Percentiles rank a stretch among this genome's conserved stretches.
Conservation (phyloP, 2,797 vertebrate species). For the Enteromius trimaculatus region DNA sequence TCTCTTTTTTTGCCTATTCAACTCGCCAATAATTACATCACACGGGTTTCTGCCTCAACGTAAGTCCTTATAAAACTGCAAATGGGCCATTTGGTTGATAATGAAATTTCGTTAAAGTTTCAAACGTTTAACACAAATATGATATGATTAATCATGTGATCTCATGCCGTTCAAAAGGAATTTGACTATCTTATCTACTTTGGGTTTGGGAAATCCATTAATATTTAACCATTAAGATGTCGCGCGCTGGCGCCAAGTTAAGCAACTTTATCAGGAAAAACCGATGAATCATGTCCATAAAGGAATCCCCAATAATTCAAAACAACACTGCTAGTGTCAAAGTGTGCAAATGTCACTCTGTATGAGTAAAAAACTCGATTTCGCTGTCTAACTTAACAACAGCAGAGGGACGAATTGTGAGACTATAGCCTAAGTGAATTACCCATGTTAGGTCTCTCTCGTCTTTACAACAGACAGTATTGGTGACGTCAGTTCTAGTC, state of each 20-base stretch:
- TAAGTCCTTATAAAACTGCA: slow-evolving; percentile 11
- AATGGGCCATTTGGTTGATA: background rate
- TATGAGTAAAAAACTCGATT: background rate
- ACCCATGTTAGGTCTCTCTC: background rate
- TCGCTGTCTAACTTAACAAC: background rate
- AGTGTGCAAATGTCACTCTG: slow-evolving; percentile 12
- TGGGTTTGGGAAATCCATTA: slow-evolving; percentile 66
- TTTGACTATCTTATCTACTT: slow-evolving; percentile 49
- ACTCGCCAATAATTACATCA: slow-evolving; percentile 15
- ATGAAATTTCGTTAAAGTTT: background rate
- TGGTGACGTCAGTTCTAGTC: slow-evolving; percentile 40
- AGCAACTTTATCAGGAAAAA: slow-evolving; percentile 72
- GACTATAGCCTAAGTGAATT: background rate
- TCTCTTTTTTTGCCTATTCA: background rate
- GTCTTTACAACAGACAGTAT: background rate
- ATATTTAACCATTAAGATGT: slow-evolving; percentile 76
- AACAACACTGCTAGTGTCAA: slow-evolving; percentile 57
- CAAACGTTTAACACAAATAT: background rate
- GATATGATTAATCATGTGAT: slow-evolving; percentile 30
- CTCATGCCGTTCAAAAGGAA: slow-evolving; percentile 33
- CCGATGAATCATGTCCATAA: slow-evolving; percentile 67
- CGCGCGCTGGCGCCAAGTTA: slow-evolving; percentile 74
- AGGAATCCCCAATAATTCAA: slow-evolving; percentile 55
- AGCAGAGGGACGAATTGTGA: background rate
- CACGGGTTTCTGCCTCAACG: slow-evolving; percentile 7